Evolutionary conservation across 2,797 vertebrate genomes (phyloP), one percentile per base, ranked within the genome.

Genomic region (Gadopsis marmoratus): DNA sequence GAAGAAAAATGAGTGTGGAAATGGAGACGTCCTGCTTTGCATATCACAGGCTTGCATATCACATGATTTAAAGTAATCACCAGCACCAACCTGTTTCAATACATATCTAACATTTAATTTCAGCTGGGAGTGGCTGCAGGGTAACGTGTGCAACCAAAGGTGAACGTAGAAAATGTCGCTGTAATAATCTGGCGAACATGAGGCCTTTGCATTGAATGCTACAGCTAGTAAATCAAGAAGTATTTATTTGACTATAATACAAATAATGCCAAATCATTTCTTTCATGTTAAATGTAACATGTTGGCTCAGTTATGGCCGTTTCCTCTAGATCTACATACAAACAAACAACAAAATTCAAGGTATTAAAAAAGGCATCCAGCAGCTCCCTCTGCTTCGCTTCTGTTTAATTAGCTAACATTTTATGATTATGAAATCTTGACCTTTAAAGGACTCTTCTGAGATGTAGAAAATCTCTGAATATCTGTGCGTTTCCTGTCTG

Each of bases 1-100:
- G 66, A 72, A 67, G 74, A 85, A 71, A 71, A 82, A 83, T 35
- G 55, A 69, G 64, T 1, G 5, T 61, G 59, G 74, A 62, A 75
- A 82, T 74, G 59, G 48, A 74, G 59, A 60, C 5, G 7, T n/a
- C 23, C 33, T 79, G 41, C 51, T 85, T 78, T 85, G 67, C 75
- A 79, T 79, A 82, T 84, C 71, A 74, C 56, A 59, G 62, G 72
- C n/a, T 70, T 74, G 59, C 3, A 68, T 35, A n/a, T 41, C 8
- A 5, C 26, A 14, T 66, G 13, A 39, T 54, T 62, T 8, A 54
- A 53, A 73, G 13, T 14, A 26, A 71, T 84, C 37, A 19, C 47
- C 11, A 10, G 29, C 31, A 54, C 29, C 53, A 71, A 35, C 50
- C 7, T 33, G 43, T 66, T 51, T 68, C 16, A 65, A 31, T 50